These are phyloP conservation scores for Leptothorax acervorum DNA, from an alignment of 2,888 invertebrate species.

Conservation along the genomic window DNA sequence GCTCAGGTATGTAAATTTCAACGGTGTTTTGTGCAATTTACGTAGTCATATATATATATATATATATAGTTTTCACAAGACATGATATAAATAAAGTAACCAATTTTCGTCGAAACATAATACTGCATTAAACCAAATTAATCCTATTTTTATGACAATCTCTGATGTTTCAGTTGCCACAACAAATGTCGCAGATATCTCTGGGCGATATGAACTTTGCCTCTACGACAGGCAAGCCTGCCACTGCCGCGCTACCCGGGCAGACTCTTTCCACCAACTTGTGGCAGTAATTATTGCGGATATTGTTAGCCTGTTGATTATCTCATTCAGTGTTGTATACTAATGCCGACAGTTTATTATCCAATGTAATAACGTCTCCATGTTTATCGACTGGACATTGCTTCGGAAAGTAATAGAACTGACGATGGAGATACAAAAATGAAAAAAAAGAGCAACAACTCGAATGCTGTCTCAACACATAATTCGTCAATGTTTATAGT, in stretches of 20 bases:
- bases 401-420: slow-evolving; percentile 59
- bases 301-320: slow-evolving; percentile 77
- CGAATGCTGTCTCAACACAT: slow-evolving; percentile 58
- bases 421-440: slow-evolving; percentile 52
- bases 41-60: too few relatives aligned
- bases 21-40: not conserved
- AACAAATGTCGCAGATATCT: slow-evolving; percentile 87
- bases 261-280: slow-evolving; percentile 84
- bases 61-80: not conserved
- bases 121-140: not conserved
- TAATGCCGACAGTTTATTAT: slow-evolving; percentile 71
- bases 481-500: slow-evolving; percentile 59
- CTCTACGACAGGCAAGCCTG: slow-evolving; percentile 75
- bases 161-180: slow-evolving; percentile 83
- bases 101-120: not conserved
- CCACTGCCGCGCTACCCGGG: slow-evolving; percentile 78
- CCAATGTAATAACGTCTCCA: slow-evolving; percentile 65
- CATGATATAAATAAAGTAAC: not conserved
- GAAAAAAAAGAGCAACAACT: slow-evolving; percentile 47
- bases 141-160: slow-evolving; percentile 25
- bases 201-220: slow-evolving; percentile 81
- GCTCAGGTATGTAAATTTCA: slow-evolving; percentile 75
- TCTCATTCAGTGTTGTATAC: slow-evolving; percentile 78
- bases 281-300: slow-evolving; percentile 81
- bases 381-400: slow-evolving; percentile 57